Conservation (phyloP, 2,888 invertebrate genomes). For the Drosophila recens region DNA sequence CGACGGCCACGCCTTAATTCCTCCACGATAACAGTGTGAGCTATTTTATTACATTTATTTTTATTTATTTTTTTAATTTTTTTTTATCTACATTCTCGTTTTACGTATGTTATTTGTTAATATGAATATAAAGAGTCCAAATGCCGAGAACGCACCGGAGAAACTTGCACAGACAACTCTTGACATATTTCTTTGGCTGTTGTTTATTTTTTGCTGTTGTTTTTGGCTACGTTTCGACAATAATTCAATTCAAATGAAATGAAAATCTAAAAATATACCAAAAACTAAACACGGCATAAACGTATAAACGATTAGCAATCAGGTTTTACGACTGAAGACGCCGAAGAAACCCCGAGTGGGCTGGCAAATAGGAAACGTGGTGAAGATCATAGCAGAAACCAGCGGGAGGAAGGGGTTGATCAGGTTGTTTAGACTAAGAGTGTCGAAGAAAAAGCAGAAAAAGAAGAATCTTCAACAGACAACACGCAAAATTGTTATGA, state of each 20-base stretch:
- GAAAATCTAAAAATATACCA: slow-evolving; percentile 66
- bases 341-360: slow-evolving; percentile 31
- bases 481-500: slow-evolving; percentile 27
- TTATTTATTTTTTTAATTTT: slow-evolving; percentile 2
- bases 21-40: slow-evolving; percentile 39
- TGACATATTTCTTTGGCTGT: slow-evolving; percentile 49
- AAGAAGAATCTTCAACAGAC: neutral
- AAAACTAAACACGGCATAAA: slow-evolving; percentile 43
- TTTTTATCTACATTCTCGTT: slow-evolving; percentile 39
- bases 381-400: neutral
- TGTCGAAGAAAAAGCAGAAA: neutral
- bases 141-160: slow-evolving; percentile 35
- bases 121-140: slow-evolving; percentile 34
- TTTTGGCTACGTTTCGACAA: slow-evolving; percentile 60
- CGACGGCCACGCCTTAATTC: slow-evolving; percentile 51
- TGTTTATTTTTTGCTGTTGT: slow-evolving; percentile 41
- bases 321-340: slow-evolving; percentile 33
- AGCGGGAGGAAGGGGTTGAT: slow-evolving; percentile 2
- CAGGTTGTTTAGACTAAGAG: slow-evolving; percentile 20
- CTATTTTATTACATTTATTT: slow-evolving; percentile 11
- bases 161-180: slow-evolving; percentile 62
- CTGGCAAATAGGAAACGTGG: slow-evolving; percentile 12
- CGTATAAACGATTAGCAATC: slow-evolving; percentile 51
- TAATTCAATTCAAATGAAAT: slow-evolving; percentile 59
- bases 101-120: slow-evolving; percentile 38